Evolutionary conservation across 2,797 vertebrate genomes (phyloP), one percentile per base, ranked within the genome.

Genomic region (Carduelis carduelis): DNA sequence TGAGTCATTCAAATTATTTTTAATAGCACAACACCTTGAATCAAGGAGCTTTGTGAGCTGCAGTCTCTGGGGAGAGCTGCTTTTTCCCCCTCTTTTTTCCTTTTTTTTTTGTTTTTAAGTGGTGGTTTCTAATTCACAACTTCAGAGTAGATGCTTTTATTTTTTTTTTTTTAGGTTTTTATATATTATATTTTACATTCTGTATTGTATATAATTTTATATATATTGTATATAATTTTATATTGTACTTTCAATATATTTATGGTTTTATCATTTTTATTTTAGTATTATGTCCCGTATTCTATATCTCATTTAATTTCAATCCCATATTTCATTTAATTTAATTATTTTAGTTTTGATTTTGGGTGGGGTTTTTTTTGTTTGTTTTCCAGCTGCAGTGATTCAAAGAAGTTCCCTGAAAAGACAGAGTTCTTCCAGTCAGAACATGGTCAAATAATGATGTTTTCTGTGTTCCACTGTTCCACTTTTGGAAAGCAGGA

Each of bases 311-410:
- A 35, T 43, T 65, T 53, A 1, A 35, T 47, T 83, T 61, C 11
- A 55, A 24, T 4, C 8, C 1, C 2, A 35, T 1, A 12, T 53
- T 49, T 32, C 0, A 20, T 56, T 37, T 68, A 0, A 60, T 77
- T 24, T 26, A 4, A 35, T 32, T 35, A 22, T 49, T 44, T 64
- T 50, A 17, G 21, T 70, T 64, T n/a, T 5, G 10, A 13, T 9
- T 68, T 60, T 5, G 47, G 24, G 8, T 8, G n/a, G n/a, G 14
- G 17, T 24, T 32, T n/a, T n/a, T 39, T 37, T 43, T 8, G 24
- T 53, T n/a, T 55, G 1, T 34, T 64, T 83, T 43, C 8, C 11
- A 72, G 3, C 21, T 65, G 4, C 19, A 52, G 8, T 26, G 4
- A 7, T 37, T 77, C 32, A 50, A 63, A 69, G 7, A 80, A 47